phyloP scores from a whole-genome alignment of 2,888 invertebrate genomes.

The Tipula helvola region DNA sequence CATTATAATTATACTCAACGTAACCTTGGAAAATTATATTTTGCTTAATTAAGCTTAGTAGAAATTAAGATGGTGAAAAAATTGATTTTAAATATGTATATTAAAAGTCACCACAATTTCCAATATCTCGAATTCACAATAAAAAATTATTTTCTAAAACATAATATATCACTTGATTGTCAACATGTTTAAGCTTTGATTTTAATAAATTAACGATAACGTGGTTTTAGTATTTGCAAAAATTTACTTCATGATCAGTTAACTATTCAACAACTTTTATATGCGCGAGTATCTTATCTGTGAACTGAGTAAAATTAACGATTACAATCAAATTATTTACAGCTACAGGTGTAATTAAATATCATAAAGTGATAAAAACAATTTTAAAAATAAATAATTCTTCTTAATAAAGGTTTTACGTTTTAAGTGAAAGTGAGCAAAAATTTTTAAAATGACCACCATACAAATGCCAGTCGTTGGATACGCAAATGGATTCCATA shows the following conservation, averaged over 20 bases:
- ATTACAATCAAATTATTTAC: neutral
- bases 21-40: no score
- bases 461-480: neutral
- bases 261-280: neutral
- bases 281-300: neutral
- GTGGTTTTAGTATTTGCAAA: neutral
- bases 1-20: no score
- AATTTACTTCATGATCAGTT: neutral
- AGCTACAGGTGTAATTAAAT: neutral
- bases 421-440: neutral
- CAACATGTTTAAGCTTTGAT: no score
- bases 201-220: no score
- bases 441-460: neutral
- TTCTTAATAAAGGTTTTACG: neutral
- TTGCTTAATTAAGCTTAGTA: no score
- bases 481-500: neutral
- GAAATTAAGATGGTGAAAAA: no score
- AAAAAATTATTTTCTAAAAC: no score
- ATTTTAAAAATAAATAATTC: neutral
- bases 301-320: neutral
- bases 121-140: no score
- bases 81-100: no score
- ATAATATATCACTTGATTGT: no score
- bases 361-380: neutral
- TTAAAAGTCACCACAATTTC: no score